Evolutionary conservation across 2,113 vertebrate genomes (phyloP), one percentile per base, ranked within the genome.

Genomic region (Prunella fulvescens): DNA sequence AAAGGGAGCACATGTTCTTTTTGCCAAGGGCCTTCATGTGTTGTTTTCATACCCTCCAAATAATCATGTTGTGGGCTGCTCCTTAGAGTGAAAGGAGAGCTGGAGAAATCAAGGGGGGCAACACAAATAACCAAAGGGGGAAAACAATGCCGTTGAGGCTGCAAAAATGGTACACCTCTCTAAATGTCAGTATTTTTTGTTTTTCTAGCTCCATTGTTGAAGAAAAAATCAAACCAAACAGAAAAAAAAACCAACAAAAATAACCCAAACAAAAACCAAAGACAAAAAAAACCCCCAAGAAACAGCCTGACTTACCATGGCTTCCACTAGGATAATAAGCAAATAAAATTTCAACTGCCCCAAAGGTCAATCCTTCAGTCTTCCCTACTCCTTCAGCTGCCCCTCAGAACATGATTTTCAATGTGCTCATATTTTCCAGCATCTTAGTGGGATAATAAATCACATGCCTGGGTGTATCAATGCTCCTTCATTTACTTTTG

Each of bases 41-140:
- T 33, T 26, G 3, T 66, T 92, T 96, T 11, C 47, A 89, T 24
- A 29, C 14, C 79, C 22, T 71, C 40, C 56, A 86, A 93, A 85
- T 25, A 92, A 76, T 73, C 25, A 37, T 29, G 11, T 67, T 37
- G 14, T 48, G 51, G 47, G 60, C 51, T 85, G 50, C 24, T 65
- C 60, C n/a, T 39, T 28, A 35, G 86, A 77, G 73, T 60, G 61
- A 72, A 95, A 91, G 85, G 25, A 83, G 37, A 93, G 48, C 44
- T 85, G 78, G 31, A 95, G 70, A 80, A 95, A 90, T 23, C 20
- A 81, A 89, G 24, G 53, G 20, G 71, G 26, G 57, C 33, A 74
- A 42, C 19, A 54, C 33, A 71, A 73, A 69, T 15, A 69, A 58
- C 8, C 28, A 70, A 24, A 3, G 0, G 0, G 11, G 14, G 25